A percentile compares a stretch with the other conserved stretches of the same genome.
These are phyloP conservation scores for Polietes domitor DNA, from an alignment of 2,888 invertebrate genomes.

Conservation along the genomic window DNA sequence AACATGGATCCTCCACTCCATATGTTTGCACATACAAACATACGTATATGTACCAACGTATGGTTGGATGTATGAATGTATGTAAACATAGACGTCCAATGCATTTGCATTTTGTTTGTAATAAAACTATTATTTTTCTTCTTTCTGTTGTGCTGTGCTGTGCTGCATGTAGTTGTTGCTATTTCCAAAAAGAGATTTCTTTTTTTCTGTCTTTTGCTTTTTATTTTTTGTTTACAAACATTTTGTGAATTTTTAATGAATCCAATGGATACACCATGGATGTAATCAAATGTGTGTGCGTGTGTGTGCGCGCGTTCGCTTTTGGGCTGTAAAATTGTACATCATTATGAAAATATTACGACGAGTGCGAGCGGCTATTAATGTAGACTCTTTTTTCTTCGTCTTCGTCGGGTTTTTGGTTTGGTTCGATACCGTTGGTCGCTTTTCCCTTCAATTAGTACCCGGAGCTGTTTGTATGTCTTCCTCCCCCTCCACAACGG, in stretches of 20 bases:
- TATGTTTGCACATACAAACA: not conserved
- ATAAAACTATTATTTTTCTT: slow-evolving; percentile 13
- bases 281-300: slow-evolving; percentile 13
- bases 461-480: slow-evolving; percentile 9
- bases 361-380: slow-evolving; percentile 22
- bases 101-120: slow-evolving; percentile 25
- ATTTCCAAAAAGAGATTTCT: not conserved
- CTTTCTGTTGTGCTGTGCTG: not conserved
- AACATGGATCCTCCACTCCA: not conserved
- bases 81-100: not conserved
- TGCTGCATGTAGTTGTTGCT: slow-evolving; percentile 9
- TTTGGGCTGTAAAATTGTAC: slow-evolving; percentile 31
- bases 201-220: slow-evolving; percentile 8
- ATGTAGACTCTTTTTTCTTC: slow-evolving; percentile 13
- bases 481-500: not conserved
- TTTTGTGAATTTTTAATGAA: slow-evolving; percentile 40
- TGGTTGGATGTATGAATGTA: no score
- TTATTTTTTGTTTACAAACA: slow-evolving; percentile 26
- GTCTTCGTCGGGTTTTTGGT: not conserved
- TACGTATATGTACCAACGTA: not conserved
- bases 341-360: slow-evolving; percentile 25
- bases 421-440: slow-evolving; percentile 35
- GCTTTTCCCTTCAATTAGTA: slow-evolving; percentile 38
- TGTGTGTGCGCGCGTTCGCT: not conserved
- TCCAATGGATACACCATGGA: slow-evolving; percentile 20